Evolutionary conservation across 2,888 invertebrate species (phyloP), one percentile per base, ranked within the genome.

Genomic region (Habrosyne pyritoides): DNA sequence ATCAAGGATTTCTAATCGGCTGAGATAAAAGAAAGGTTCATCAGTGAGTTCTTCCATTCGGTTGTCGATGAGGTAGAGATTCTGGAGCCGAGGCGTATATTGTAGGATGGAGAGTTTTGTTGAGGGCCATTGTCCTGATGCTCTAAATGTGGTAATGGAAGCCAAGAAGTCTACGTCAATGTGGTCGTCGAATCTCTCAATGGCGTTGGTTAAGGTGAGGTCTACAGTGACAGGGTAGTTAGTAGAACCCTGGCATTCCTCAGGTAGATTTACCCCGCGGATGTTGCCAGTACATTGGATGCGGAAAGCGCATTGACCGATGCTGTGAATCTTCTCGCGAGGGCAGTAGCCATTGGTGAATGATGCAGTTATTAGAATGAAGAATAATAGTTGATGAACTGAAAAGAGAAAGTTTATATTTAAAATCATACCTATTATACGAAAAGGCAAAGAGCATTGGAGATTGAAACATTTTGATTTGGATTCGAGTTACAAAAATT

Each of bases 221-320:
- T 86, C 81, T 0, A 90, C 74, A 7, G 54, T 70, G 18, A 82
- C 83, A 2, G 78, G 80, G 30, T 71, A 71, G 64, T 90, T 91
- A 30, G 76, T 70, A 7, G 90, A 75, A n/a, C 82, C 85, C 22
- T 65, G 74, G 61, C 91, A 91, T 1, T 81, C 61, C 2, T 65
- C 56, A 0, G 80, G 79, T 0, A 91, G 77, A 0, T 47, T 61
- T 1, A 83, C 58, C 1, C 76, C 78, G 0, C 66, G 63, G 28
- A 90, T 76, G 53, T 65, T 67, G n/a, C 74, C 71, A 6, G 33
- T 57, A 64, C 91, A 91, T 46, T 79, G 70, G 50, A 86, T 68
- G 14, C 66, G 73, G 56, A 75, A 85, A 8, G 71, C 67, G 58
- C 91, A 91, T 33, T 61, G 55, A 1, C 79, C 81, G 33, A 62